A percentile compares a stretch with the other conserved stretches of the same genome.
Evolutionary conservation across 1,140 invertebrate species (phyloP).

Genomic region (Neodiprion fabricii): DNA sequence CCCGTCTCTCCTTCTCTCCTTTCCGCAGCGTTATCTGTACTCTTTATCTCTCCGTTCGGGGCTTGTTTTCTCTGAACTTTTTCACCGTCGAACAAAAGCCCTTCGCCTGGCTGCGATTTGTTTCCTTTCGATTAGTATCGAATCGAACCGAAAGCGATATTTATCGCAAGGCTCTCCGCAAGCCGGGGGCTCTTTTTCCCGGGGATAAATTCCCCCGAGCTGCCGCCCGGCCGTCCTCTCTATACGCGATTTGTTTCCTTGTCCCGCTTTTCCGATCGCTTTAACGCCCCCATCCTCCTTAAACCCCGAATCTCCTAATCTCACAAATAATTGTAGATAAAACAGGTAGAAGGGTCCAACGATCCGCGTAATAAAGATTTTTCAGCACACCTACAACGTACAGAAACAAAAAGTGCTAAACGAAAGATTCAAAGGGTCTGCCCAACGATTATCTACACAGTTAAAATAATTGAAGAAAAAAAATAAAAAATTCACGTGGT

Average conservation of each 20-base stretch:
- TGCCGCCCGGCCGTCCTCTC: neutral
- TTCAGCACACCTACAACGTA: too few relatives aligned
- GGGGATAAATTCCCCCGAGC: neutral
- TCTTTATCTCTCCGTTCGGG: constrained; percentile 8
- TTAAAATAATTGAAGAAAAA: too few relatives aligned
- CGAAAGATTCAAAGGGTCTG: too few relatives aligned
- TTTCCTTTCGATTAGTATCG: constrained; percentile 40
- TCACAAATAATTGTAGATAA: too few relatives aligned
- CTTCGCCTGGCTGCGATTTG: constrained; percentile 28
- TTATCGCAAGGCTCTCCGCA: constrained; percentile 28
- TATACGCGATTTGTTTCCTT: neutral
- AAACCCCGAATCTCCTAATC: too few relatives aligned
- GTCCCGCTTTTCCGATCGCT: constrained; percentile 4
- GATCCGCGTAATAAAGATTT: too few relatives aligned
- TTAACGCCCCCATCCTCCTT: neutral
- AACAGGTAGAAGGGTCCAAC: too few relatives aligned
- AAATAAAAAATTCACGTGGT: too few relatives aligned
- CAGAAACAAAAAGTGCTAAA: too few relatives aligned
- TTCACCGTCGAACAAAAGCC: neutral
- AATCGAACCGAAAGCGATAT: constrained; percentile 39
- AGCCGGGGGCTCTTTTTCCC: neutral
- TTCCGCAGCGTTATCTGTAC: constrained; percentile 21
- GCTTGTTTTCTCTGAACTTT: neutral
- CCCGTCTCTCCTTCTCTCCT: constrained; percentile 8
- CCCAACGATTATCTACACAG: too few relatives aligned